These are phyloP conservation scores for Brenthis hecate DNA, from an alignment of 2,888 invertebrate genomes.

Conservation along the genomic window DNA sequence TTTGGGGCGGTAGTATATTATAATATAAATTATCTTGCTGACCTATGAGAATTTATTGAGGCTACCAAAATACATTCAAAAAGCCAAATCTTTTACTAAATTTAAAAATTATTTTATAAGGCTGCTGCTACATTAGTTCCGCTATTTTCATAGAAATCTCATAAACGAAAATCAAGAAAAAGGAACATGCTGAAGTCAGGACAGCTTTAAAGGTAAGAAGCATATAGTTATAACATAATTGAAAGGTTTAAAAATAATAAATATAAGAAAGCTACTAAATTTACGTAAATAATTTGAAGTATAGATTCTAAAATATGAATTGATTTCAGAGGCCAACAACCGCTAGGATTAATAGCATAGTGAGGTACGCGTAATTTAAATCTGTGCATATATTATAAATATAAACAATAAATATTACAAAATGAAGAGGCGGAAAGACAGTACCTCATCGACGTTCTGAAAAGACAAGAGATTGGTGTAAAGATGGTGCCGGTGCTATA, in stretches of 20 bases:
- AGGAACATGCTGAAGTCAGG: slow-evolving; percentile 26
- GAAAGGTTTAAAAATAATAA: slow-evolving; percentile 10
- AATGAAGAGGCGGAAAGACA: slow-evolving; percentile 68
- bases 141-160: slow-evolving; percentile 15
- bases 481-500: slow-evolving; percentile 67
- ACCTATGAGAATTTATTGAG: neutral
- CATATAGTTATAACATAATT: slow-evolving; percentile 11
- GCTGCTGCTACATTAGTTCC: slow-evolving; percentile 22
- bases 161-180: slow-evolving; percentile 21
- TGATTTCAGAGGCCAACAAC: slow-evolving; percentile 2
- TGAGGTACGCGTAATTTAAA: slow-evolving; percentile 36
- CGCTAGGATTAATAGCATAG: slow-evolving; percentile 30
- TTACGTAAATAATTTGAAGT: slow-evolving; percentile 9
- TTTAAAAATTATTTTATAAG: slow-evolving; percentile 6
- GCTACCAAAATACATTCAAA: slow-evolving; percentile 13
- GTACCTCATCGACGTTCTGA: slow-evolving; percentile 84
- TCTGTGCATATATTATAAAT: slow-evolving; percentile 63
- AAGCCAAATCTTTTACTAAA: slow-evolving; percentile 9
- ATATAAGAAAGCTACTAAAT: slow-evolving; percentile 20
- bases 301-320: slow-evolving; percentile 15
- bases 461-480: slow-evolving; percentile 81
- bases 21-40: slow-evolving; percentile 12
- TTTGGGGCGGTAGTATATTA: slow-evolving; percentile 18
- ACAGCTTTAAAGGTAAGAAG: slow-evolving; percentile 17
- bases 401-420: slow-evolving; percentile 50